Evolutionary conservation across 2,888 invertebrate species (phyloP), one percentile per base, ranked within the genome.

Genomic region (Hirtodrosophila cameraria): DNA sequence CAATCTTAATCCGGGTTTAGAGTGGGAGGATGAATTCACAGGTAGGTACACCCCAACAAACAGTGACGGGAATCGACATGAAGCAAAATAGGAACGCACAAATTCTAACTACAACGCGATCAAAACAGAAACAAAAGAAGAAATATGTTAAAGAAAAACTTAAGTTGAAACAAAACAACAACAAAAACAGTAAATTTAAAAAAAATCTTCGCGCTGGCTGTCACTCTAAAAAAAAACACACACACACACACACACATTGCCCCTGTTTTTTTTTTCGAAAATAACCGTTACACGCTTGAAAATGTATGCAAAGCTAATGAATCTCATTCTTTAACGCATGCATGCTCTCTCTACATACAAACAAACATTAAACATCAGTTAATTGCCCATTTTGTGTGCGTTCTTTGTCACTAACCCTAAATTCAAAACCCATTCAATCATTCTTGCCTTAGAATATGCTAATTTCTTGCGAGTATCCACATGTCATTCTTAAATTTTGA

Each of bases 1-100:
- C 97, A 97, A 97, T 97, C 97, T 97, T 95, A 97, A 97, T 95
- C 97, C 97, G 94, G 97, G 97, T 96, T 97, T 97, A 97, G 97
- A 97, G 94, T 97, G 97, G 97, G 97, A 97, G 95, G 97, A 97
- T 96, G 97, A 97, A 94, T 97, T 97, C 93, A 97, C 97, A 97
- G 97, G 97, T 97, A 97, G 97, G 97, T 90, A 90, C 89, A 87
- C 86, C 86, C 80, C 82, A 82, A 75, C 45, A 60, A 85, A 78
- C 89, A 89, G 88, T 88, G 83, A 83, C 77, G 81, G 88, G 88
- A 88, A 88, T 88, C 90, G 90, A 90, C 90, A 90, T 90, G 90
- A 90, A 89, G 89, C 90, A 90, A 90, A 90, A 90, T 90, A 90
- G 90, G 90, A 90, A 89, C 89, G 79, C 75, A 63, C 75, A 80